A percentile compares a stretch with the other conserved stretches of the same genome.
These are phyloP conservation scores for Sander lucioperca DNA, from an alignment of 2,113 vertebrate genomes.

Conservation along the genomic window DNA sequence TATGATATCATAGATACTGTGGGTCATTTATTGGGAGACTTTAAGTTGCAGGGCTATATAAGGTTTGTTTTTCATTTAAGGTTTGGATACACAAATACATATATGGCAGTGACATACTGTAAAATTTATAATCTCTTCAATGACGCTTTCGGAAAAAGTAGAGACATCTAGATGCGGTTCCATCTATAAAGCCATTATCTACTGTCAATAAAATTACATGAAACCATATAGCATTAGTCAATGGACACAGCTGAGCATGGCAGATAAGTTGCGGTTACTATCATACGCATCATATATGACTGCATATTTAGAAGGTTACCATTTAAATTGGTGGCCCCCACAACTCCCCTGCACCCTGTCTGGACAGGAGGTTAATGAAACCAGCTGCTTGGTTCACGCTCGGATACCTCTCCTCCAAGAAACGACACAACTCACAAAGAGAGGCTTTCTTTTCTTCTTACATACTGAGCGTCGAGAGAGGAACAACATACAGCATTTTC, in stretches of 20 bases:
- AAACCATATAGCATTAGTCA: conserved; percentile 18
- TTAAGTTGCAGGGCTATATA: background rate
- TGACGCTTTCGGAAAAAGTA: background rate
- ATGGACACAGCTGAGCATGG: conserved; percentile 31
- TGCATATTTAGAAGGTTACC: conserved; percentile 81
- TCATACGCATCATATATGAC: conserved; percentile 65
- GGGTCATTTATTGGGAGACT: background rate
- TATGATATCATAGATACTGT: background rate
- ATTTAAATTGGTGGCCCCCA: conserved; percentile 70
- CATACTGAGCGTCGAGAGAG: conserved; percentile 28
- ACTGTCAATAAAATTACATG: conserved; percentile 33
- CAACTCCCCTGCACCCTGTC: conserved; percentile 69
- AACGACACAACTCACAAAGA: conserved; percentile 73
- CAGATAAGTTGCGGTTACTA: conserved; percentile 46
- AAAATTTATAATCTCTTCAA: conserved; percentile 1
- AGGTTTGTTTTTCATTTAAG: background rate
- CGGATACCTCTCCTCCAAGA: conserved; percentile 68
- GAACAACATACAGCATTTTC: conserved; percentile 1
- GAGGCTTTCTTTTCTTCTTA: conserved; percentile 56
- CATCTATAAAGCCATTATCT: conserved; percentile 30
- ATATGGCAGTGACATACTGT: background rate
- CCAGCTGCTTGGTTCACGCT: conserved; percentile 84
- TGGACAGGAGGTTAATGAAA: conserved; percentile 87
- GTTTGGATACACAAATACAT: background rate
- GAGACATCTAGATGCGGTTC: background rate